phyloP scores from a whole-genome alignment of 2,113 vertebrate species.

The Toxostoma redivivum region DNA sequence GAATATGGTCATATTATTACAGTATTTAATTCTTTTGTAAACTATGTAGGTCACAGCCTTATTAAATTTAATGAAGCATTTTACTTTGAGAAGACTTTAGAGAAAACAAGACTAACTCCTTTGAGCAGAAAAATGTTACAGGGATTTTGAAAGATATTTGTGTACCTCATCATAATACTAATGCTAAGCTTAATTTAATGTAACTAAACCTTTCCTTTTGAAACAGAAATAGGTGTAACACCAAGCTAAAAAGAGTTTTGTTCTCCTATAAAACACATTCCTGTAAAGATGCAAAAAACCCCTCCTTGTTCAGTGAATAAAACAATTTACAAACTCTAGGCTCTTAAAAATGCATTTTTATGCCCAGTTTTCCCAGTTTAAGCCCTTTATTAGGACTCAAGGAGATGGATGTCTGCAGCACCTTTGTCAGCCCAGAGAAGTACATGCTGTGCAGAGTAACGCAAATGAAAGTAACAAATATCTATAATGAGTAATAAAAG shows the following conservation, averaged over 20 bases:
- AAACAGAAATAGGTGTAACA: not conserved
- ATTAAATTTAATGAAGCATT: conserved; percentile 61
- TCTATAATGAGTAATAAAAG: not conserved
- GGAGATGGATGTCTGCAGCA: not conserved
- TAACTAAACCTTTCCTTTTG: conserved; percentile 34
- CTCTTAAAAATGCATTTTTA: not conserved
- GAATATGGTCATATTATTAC: conserved; percentile 10
- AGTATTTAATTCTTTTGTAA: conserved; percentile 40
- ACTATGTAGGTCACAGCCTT: conserved; percentile 35
- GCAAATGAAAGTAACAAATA: not conserved
- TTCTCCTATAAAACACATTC: not conserved
- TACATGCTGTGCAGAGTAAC: not conserved
- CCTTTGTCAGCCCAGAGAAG: not conserved
- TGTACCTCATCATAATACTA: conserved; percentile 33
- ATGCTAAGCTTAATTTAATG: not conserved
- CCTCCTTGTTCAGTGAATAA: not conserved
- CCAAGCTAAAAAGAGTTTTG: not conserved
- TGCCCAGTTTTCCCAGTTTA: not conserved
- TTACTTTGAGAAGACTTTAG: conserved; percentile 37
- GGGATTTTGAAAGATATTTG: not conserved
- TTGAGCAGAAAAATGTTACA: conserved; percentile 30
- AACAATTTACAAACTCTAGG: not conserved
- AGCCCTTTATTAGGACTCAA: not conserved
- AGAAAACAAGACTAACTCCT: conserved; percentile 36
- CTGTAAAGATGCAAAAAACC: not conserved